phyloP scores from a whole-genome alignment of 1,140 invertebrate genomes.

The Paramacrobiotus metropolitanus region DNA sequence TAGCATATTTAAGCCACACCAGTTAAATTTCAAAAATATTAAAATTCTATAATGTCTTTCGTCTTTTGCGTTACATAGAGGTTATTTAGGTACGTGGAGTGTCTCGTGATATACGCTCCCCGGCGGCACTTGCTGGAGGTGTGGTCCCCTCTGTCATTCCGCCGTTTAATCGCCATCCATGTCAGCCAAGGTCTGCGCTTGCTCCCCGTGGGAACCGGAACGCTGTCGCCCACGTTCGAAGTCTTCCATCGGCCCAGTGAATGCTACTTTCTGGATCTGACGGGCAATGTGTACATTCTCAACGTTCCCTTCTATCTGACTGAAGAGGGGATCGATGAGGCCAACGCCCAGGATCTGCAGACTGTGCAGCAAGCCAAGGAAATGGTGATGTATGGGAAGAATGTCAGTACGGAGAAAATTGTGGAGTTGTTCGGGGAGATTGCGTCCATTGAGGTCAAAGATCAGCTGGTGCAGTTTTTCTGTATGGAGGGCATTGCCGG shows the following conservation, averaged over 20 bases:
- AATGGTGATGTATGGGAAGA: background rate
- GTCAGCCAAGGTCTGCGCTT: background rate
- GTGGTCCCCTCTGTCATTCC: background rate
- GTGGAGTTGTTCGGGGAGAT: background rate
- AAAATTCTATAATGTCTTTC: background rate
- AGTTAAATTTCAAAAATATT: background rate
- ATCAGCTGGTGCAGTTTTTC: background rate
- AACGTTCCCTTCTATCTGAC: slow-evolving; percentile 62
- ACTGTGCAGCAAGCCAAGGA: slow-evolving; percentile 16
- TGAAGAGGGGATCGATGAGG: background rate
- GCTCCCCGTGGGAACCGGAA: slow-evolving; percentile 8
- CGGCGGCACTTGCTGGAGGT: slow-evolving; percentile 60
- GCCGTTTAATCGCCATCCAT: background rate
- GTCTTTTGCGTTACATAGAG: background rate
- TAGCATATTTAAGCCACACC: too few relatives aligned
- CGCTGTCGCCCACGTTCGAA: too few relatives aligned
- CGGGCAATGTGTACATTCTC: slow-evolving; percentile 52
- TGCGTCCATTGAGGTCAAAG: background rate
- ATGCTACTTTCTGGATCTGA: slow-evolving; percentile 53
- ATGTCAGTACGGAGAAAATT: background rate
- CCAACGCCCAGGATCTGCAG: background rate
- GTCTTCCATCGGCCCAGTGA: slow-evolving; percentile 39
- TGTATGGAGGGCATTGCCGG: too few relatives aligned
- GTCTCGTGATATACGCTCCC: slow-evolving; percentile 61
- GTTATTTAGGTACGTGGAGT: slow-evolving; percentile 18